Percentiles rank a stretch among this genome's conserved stretches.
Conservation (phyloP, 2,113 vertebrate species). For the Todiramphus saurophagus region DNA sequence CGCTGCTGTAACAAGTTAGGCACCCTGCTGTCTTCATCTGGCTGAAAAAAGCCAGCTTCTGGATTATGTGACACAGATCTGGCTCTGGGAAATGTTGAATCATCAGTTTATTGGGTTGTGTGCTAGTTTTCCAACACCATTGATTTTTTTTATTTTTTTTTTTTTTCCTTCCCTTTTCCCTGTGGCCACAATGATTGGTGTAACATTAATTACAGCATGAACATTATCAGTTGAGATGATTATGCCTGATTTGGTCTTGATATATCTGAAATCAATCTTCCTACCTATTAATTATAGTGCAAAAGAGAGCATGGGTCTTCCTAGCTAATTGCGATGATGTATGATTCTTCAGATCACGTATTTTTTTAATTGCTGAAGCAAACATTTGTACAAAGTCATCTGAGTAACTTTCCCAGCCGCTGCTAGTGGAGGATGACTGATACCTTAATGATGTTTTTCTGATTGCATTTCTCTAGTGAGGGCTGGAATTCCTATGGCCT, state of each 20-base stretch:
- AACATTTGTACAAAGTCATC: neutral
- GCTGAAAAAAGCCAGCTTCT: neutral
- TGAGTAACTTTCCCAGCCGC: neutral
- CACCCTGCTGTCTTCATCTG: slow-evolving; percentile 10
- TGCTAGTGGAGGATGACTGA: neutral
- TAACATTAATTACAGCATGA: neutral
- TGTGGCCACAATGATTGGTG: neutral
- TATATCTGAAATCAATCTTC: neutral
- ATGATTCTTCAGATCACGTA: neutral
- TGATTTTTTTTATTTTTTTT: neutral
- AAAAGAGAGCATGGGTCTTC: neutral
- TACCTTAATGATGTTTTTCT: neutral
- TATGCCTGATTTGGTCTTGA: neutral
- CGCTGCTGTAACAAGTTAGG: neutral
- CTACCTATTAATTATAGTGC: neutral
- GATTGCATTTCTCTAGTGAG: neutral
- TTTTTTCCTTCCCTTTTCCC: no score
- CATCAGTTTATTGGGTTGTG: neutral
- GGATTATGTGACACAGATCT: neutral
- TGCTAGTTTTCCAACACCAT: neutral
- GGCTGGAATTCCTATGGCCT: neutral
- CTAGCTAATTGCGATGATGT: neutral
- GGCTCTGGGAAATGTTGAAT: neutral
- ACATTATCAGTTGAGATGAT: neutral
- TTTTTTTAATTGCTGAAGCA: neutral